Conservation (phyloP, 2,113 vertebrate genomes). For the Philantomba maxwellii region DNA sequence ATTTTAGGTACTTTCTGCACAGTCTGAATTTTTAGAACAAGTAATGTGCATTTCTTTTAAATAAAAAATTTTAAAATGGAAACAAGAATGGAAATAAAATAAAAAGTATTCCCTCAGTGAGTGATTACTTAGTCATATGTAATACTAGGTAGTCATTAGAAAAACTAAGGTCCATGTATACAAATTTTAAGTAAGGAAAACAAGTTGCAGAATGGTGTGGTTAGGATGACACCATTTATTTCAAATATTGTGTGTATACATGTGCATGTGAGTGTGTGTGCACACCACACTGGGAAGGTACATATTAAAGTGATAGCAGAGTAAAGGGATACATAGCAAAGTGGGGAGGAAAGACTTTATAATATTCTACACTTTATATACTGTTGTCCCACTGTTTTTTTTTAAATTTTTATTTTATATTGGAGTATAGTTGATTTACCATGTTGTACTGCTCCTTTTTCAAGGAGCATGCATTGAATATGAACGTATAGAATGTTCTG, state of each 20-base stretch:
- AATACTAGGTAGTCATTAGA: not conserved
- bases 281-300: not conserved
- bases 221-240: not conserved
- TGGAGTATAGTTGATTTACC: not conserved
- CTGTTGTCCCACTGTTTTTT: not conserved
- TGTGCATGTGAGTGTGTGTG: not conserved
- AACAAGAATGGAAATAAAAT: not conserved
- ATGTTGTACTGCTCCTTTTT: not conserved
- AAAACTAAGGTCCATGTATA: not conserved
- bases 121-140: not conserved
- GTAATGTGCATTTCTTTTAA: not conserved
- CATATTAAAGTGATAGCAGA: not conserved
- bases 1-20: not conserved
- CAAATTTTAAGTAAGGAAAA: conserved; percentile 20
- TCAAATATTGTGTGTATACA: not conserved
- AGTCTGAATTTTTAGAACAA: not conserved
- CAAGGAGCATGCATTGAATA: not conserved
- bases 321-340: not conserved
- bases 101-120: not conserved
- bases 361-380: not conserved
- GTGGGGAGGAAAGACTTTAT: not conserved
- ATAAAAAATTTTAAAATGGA: not conserved
- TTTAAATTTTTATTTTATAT: not conserved
- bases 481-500: not conserved
- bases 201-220: not conserved